phyloP scores from a whole-genome alignment of 2,888 invertebrate genomes.

The Andrena bicolor region DNA sequence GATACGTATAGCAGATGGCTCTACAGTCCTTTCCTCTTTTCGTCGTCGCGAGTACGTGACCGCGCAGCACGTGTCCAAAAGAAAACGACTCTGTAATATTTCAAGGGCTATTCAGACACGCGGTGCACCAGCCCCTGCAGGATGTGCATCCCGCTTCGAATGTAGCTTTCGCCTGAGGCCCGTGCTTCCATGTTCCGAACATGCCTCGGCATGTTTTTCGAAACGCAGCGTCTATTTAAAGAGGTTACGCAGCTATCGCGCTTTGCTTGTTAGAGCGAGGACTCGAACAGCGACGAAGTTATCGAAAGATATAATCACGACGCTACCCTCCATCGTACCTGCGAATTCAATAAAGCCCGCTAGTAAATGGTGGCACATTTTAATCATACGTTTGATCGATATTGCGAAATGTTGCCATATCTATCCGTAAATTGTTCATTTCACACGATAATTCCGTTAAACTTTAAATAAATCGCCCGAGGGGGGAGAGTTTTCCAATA shows the following conservation, averaged over 20 bases:
- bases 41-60: conserved; percentile 57
- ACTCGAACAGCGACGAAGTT: background rate
- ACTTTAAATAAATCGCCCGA: background rate
- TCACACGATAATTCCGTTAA: background rate
- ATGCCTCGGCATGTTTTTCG: conserved; percentile 28
- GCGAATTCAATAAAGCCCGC: background rate
- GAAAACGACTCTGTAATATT: conserved; percentile 66
- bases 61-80: conserved; percentile 51
- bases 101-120: conserved; percentile 68
- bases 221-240: conserved; percentile 11
- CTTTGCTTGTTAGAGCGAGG: background rate
- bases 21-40: conserved; percentile 15
- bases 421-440: background rate
- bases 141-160: conserved; percentile 49
- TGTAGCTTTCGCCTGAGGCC: conserved; percentile 50
- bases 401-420: background rate
- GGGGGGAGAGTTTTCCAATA: background rate
- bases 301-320: background rate
- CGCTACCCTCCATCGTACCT: background rate
- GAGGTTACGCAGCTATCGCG: conserved; percentile 2
- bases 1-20: conserved; percentile 48
- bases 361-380: conserved; percentile 5
- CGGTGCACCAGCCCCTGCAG: conserved; percentile 52
- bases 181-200: conserved; percentile 11
- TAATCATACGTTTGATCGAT: background rate